Base-by-base conservation (phyloP, 2,113 vertebrate genomes). In the Callionymus lyra region DNA sequence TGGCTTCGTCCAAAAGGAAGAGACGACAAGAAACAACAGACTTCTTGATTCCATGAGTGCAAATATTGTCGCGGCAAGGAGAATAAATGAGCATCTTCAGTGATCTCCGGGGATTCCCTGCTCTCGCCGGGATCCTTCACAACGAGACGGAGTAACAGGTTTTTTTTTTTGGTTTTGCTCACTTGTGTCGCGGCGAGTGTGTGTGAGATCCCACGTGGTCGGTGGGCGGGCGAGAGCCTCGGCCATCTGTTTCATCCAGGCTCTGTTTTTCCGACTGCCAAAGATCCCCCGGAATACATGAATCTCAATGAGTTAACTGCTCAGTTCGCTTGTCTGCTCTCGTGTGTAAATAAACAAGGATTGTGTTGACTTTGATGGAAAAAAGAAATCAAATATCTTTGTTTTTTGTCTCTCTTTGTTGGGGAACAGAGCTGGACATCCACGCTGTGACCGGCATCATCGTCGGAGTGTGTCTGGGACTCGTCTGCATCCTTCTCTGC, bases 401-500 rank as follows among this genome's bases (percentile, higher is more conserved):
- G 12, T 43, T 41, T 16, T 36, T 50, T 13, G 27, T 4, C 52
- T 6, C 43, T 59, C 9, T 39, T 8, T 56, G 34, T n/a, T 5
- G 16, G n/a, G n/a, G n/a, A n/a, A 53, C 63, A 27, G 77, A 95
- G 88, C 50, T 98, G 87, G 91, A 97, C 39, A 76, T 97, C 64
- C 90, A 93, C 68, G 91, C 91, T 0, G 90, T 97, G 66, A 97
- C 89, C 0, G 93, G 94, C 52, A 95, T 98, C 84, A 92, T 96
- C 1, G 89, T 96, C 32, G 94, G 93, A 0, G 92, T 96, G 58
- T 96, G 93, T 68, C 82, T 97, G 53, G 92, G 93, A 31, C 86
- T 98, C 38, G 87, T 96, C 69, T 94, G 94, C 81, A 87, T 96
- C 31, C 89, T 98, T 31, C 88, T 95, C 63, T 98, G 92, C 77